Percentiles rank a stretch among this genome's conserved stretches.
phyloP scores from a whole-genome alignment of 1,140 invertebrate genomes.

The Drosophila eugracilis region DNA sequence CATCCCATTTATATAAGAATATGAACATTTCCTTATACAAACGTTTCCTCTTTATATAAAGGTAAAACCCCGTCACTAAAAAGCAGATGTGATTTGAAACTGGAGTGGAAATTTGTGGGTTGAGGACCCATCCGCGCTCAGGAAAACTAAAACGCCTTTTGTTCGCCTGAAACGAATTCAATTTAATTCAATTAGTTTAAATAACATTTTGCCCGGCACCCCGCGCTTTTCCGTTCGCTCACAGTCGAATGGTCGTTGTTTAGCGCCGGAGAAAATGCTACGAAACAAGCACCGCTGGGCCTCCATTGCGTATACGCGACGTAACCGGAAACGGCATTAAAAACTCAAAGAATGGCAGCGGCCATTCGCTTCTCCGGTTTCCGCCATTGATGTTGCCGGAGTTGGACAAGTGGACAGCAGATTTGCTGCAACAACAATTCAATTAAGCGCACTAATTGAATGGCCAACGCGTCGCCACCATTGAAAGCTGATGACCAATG shows the following conservation, averaged over 20 bases:
- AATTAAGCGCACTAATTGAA: slow-evolving; percentile 84
- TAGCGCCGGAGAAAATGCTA: slow-evolving; percentile 46
- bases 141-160: slow-evolving; percentile 35
- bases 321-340: slow-evolving; percentile 66
- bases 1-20: not conserved
- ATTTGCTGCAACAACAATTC: slow-evolving; percentile 81
- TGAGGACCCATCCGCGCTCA: not conserved
- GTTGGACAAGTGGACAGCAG: slow-evolving; percentile 49
- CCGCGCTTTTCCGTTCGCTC: not conserved
- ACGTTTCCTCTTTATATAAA: not conserved
- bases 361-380: slow-evolving; percentile 27
- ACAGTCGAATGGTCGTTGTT: slow-evolving; percentile 37
- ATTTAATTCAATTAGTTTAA: slow-evolving; percentile 81
- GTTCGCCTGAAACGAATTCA: slow-evolving; percentile 60
- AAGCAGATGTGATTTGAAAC: not conserved
- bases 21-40: not conserved
- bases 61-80: slow-evolving; percentile 5
- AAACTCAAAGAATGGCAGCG: slow-evolving; percentile 62
- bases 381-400: slow-evolving; percentile 20
- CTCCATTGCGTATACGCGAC: slow-evolving; percentile 59
- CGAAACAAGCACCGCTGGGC: slow-evolving; percentile 35
- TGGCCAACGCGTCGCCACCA: slow-evolving; percentile 50
- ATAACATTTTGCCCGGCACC: slow-evolving; percentile 57
- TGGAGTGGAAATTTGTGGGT: not conserved
- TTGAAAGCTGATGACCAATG: slow-evolving; percentile 13